Evolutionary conservation across 1,140 invertebrate species (phyloP).

Genomic region (Ectropis grisescens): DNA sequence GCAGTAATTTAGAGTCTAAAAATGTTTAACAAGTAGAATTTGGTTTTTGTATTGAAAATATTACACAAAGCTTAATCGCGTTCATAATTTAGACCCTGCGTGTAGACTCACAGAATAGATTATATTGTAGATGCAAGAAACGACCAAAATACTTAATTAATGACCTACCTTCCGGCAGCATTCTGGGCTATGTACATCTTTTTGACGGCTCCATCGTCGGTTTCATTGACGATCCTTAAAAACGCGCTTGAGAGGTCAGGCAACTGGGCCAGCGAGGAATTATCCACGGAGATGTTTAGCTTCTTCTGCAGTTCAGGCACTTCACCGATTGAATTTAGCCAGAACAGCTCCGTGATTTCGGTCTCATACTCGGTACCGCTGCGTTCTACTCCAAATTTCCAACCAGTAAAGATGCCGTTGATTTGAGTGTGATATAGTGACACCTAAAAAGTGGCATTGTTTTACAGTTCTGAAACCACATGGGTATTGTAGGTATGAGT

Average conservation of each 20-base stretch:
- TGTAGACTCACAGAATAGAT: too few species aligned
- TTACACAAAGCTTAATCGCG: too few species aligned
- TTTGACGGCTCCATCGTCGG: constrained; percentile 40
- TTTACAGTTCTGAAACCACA: too few species aligned
- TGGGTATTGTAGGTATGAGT: too few species aligned
- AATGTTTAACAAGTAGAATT: too few species aligned
- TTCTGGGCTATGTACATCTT: constrained; percentile 67
- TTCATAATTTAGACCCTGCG: too few species aligned
- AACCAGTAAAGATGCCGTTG: constrained; percentile 77
- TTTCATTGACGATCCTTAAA: constrained; percentile 39
- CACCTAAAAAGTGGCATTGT: constrained; percentile 73
- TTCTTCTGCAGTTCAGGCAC: constrained; percentile 75
- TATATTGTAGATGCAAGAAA: too few species aligned
- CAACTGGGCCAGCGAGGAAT: constrained; percentile 26
- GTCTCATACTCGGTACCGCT: constrained; percentile 74
- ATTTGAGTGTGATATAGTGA: constrained; percentile 79
- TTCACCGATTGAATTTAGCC: constrained; percentile 84
- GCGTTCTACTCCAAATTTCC: constrained; percentile 75
- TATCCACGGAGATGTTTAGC: constrained; percentile 46
- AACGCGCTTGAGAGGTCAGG: constrained; percentile 57
- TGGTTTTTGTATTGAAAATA: too few species aligned
- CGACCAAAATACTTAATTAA: too few species aligned
- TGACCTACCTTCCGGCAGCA: constrained; percentile 65
- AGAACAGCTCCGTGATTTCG: constrained; percentile 76
- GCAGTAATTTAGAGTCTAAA: too few species aligned